Evolutionary conservation across 2,113 vertebrate species (phyloP).

Genomic region (Colossoma macropomum): DNA sequence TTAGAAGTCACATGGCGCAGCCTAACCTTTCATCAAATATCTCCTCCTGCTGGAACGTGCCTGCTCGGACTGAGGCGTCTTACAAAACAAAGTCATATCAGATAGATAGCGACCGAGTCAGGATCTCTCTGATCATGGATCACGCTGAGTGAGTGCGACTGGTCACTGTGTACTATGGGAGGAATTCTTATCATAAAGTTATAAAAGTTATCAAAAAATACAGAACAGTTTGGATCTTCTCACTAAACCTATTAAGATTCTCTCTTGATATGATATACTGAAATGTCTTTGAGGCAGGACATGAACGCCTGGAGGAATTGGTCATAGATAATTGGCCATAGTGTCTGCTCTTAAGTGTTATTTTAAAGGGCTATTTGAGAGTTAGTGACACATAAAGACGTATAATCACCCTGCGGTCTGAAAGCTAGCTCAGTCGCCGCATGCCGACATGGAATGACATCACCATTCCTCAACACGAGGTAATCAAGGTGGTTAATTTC

Average conservation of each 20-base stretch:
- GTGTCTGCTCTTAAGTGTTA: not conserved
- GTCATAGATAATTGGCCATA: not conserved
- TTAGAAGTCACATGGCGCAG: not conserved
- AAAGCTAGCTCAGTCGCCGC: not conserved
- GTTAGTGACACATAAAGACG: not conserved
- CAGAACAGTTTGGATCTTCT: not conserved
- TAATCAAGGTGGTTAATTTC: constrained; percentile 52
- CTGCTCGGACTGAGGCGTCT: not conserved
- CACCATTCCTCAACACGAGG: constrained; percentile 13
- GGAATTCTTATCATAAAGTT: not conserved
- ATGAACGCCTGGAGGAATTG: not conserved
- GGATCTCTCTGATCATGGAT: too few relatives aligned
- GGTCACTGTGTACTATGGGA: not conserved
- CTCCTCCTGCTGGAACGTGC: not conserved
- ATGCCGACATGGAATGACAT: constrained; percentile 24
- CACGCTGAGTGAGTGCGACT: not conserved
- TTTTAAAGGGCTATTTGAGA: not conserved
- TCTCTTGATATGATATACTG: too few relatives aligned
- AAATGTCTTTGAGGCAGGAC: too few relatives aligned
- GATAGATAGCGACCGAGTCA: not conserved
- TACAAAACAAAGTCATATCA: constrained; percentile 9
- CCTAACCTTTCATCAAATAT: constrained; percentile 26
- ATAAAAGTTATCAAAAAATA: not conserved
- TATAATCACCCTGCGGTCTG: constrained; percentile 16
- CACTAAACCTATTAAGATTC: too few relatives aligned